Conservation (phyloP, 2,797 vertebrate species). For the Urosaurus nigricauda region DNA sequence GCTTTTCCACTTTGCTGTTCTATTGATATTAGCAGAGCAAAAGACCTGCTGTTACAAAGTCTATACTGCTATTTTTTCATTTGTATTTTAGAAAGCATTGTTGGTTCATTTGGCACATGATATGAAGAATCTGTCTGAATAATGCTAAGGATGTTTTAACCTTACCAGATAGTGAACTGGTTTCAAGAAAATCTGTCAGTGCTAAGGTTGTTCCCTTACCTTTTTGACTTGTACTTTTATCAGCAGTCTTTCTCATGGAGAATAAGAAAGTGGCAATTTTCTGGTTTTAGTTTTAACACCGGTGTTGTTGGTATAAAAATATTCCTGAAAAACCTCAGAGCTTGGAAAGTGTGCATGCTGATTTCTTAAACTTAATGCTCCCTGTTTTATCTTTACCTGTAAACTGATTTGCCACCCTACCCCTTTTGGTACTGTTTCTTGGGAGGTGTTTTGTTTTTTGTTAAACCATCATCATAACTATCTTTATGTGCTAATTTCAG, state of each 20-base stretch:
- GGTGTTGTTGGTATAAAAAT: not conserved
- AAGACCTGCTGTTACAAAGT: not conserved
- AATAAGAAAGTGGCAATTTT: not conserved
- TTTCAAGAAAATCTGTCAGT: not conserved
- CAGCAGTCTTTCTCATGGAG: not conserved
- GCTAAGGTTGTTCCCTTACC: not conserved
- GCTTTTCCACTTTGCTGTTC: not conserved
- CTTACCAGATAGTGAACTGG: not conserved
- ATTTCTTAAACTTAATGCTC: not conserved
- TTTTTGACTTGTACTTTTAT: not conserved
- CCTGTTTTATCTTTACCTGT: not conserved
- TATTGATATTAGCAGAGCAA: not conserved
- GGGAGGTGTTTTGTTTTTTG: fast-evolving
- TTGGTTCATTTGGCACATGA: not conserved
- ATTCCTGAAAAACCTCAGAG: not conserved
- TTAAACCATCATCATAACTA: slow-evolving; percentile 16
- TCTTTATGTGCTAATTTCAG: slow-evolving; percentile 75
- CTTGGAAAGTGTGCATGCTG: not conserved
- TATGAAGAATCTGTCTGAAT: not conserved
- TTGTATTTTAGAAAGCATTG: not conserved
- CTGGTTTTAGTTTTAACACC: not conserved
- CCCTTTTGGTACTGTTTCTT: not conserved
- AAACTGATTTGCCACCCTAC: not conserved
- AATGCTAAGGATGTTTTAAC: not conserved
- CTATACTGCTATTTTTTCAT: not conserved